Conservation (phyloP, 1,140 invertebrate genomes). For the Aphis gossypii region DNA sequence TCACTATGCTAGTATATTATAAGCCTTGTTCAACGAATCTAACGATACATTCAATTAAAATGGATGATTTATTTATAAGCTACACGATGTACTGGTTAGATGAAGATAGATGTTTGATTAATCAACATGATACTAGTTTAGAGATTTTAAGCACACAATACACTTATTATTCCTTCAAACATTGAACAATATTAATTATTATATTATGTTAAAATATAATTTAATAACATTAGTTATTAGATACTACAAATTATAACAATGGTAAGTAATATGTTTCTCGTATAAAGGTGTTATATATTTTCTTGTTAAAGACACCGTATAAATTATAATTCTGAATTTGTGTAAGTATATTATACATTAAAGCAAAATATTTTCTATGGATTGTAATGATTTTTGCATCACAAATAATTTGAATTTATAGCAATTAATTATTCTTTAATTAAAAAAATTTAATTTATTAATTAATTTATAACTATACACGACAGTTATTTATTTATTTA, state of each 20-base stretch:
- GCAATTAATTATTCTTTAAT: background rate
- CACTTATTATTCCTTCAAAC: background rate
- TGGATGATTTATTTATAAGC: no score
- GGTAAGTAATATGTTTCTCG: background rate
- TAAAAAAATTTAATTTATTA: no score
- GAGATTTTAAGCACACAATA: background rate
- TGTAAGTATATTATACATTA: background rate
- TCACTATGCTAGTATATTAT: background rate
- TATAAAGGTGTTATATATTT: background rate
- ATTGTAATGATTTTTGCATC: no score
- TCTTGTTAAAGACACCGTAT: background rate
- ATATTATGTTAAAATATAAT: background rate
- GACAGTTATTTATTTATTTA: no score
- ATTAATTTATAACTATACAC: background rate
- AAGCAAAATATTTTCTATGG: background rate
- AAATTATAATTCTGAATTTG: background rate
- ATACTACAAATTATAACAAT: background rate
- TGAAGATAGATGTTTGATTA: background rate
- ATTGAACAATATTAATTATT: background rate
- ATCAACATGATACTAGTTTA: background rate
- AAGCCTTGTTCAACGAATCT: background rate
- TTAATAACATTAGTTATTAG: background rate
- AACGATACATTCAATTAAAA: background rate
- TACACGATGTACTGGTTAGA: background rate
- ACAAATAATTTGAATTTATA: background rate